Percentiles rank a stretch among this genome's conserved stretches.
Evolutionary conservation across 2,797 vertebrate genomes (phyloP).

Genomic region (Thamnophis elegans): DNA sequence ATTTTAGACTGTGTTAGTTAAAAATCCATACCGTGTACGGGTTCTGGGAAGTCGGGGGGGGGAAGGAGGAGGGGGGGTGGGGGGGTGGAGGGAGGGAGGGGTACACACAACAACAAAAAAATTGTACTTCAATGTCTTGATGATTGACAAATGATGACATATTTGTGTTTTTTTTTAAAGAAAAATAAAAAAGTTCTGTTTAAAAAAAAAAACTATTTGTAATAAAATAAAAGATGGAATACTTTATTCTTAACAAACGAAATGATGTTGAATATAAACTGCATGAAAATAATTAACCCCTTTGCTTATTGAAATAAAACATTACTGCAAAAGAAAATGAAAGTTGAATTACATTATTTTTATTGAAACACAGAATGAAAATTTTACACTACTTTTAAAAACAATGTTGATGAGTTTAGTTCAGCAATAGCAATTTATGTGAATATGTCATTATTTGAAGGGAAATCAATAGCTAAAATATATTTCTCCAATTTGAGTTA

Average conservation of each 20-base stretch:
- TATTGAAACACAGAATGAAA: background rate
- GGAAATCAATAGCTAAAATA: background rate
- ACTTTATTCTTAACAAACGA: background rate
- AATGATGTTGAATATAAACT: background rate
- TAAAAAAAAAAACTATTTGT: background rate
- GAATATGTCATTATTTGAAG: constrained; percentile 9
- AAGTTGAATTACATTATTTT: background rate
- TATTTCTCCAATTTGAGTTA: constrained; percentile 12
- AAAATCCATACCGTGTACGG: no score
- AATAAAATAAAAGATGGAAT: background rate
- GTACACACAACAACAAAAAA: no score
- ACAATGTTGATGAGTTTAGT: background rate
- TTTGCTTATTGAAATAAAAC: background rate
- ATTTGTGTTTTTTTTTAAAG: no score
- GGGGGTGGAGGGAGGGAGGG: no score
- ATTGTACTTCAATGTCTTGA: no score
- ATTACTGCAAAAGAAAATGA: background rate
- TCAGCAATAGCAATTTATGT: background rate
- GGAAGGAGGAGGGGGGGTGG: no score
- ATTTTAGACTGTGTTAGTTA: no score
- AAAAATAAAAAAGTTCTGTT: no score
- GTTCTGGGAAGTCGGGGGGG: no score
- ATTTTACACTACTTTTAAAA: background rate
- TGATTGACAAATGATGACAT: no score
- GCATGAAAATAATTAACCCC: background rate